phyloP scores from a whole-genome alignment of 2,797 vertebrate species.

The Micromesistius poutassou region DNA sequence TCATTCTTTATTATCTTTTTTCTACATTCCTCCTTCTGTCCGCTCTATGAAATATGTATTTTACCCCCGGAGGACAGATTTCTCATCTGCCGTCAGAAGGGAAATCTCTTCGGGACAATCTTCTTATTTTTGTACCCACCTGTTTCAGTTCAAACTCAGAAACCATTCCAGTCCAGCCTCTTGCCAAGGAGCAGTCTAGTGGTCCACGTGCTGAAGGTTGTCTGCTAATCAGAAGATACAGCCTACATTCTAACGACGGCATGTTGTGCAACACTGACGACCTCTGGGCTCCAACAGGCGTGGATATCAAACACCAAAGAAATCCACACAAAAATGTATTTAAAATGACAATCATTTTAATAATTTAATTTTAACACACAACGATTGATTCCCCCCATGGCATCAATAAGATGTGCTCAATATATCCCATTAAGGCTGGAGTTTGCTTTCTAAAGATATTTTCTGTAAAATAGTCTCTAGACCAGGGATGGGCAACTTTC shows the following conservation, averaged over 20 bases:
- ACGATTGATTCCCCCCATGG: background rate
- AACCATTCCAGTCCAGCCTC: background rate
- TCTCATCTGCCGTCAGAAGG: conserved; percentile 53
- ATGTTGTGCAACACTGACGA: background rate
- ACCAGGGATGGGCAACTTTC: too few relatives aligned
- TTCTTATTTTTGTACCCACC: conserved; percentile 54
- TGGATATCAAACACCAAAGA: background rate
- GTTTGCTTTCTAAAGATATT: background rate
- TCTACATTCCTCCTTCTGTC: conserved; percentile 42
- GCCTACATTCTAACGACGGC: background rate
- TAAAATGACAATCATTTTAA: background rate
- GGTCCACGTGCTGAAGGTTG: background rate
- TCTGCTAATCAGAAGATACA: background rate
- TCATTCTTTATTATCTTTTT: conserved; percentile 50
- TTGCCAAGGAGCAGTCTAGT: too few relatives aligned
- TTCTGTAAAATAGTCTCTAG: background rate
- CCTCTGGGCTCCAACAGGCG: background rate
- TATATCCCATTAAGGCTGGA: background rate
- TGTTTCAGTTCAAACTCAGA: conserved; percentile 37
- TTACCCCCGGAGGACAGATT: conserved; percentile 51
- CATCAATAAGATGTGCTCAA: background rate
- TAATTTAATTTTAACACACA: background rate
- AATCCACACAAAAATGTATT: background rate
- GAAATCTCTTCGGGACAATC: conserved; percentile 36
- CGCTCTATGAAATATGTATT: conserved; percentile 62